Percentiles rank a stretch among this genome's conserved stretches.
Conservation (phyloP, 2,113 vertebrate genomes). For the Dinomys branickii region DNA sequence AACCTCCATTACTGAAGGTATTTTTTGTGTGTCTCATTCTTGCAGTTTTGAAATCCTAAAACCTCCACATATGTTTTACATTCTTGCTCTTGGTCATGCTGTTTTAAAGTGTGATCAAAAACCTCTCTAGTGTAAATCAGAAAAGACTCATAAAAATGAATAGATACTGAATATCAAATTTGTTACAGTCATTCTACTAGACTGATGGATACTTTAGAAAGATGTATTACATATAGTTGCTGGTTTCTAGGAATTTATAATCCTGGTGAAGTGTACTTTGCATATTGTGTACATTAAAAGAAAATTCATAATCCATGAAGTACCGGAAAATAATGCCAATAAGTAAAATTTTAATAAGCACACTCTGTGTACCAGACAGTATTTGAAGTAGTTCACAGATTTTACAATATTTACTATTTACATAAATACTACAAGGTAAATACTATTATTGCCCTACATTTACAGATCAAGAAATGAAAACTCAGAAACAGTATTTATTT, state of each 20-base stretch:
- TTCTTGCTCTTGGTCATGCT: not conserved
- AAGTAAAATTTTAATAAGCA: constrained; percentile 24
- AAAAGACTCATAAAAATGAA: constrained; percentile 23
- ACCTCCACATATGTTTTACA: not conserved
- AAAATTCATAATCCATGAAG: not conserved
- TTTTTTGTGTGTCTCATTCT: not conserved
- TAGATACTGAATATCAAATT: not conserved
- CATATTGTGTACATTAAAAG: not conserved
- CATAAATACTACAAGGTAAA: not conserved
- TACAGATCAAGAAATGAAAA: constrained; percentile 18
- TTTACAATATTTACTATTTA: constrained; percentile 38
- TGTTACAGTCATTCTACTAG: not conserved
- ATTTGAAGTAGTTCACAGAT: not conserved
- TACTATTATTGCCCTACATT: not conserved
- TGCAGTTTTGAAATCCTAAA: constrained; percentile 38
- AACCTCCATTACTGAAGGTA: not conserved
- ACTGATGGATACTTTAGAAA: not conserved
- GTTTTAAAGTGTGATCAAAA: constrained; percentile 33
- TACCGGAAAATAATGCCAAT: not conserved
- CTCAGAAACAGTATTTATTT: not conserved
- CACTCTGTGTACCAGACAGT: not conserved
- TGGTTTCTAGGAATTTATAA: not conserved
- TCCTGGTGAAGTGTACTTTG: not conserved
- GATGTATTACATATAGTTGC: not conserved
- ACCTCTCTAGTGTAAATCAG: not conserved